Conservation (phyloP, 2,888 invertebrate genomes). For the Ochropleura leucogaster region DNA sequence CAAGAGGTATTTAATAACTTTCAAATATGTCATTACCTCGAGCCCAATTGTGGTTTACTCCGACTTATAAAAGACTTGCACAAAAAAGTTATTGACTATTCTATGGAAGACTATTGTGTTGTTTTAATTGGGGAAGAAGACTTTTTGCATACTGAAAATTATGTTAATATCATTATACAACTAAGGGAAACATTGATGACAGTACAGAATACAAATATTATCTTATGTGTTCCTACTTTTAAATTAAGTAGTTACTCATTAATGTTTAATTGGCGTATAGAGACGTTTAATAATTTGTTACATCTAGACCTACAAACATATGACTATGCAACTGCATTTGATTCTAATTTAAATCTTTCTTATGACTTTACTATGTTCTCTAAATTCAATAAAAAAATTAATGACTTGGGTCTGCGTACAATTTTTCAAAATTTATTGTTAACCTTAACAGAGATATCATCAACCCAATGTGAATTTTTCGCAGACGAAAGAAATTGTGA, state of each 20-base stretch:
- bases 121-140: too few relatives aligned
- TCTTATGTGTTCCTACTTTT: not conserved
- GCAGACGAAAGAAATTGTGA: too few relatives aligned
- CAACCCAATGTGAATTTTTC: too few relatives aligned
- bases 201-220: too few relatives aligned
- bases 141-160: too few relatives aligned
- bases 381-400: not conserved
- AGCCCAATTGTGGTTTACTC: not conserved
- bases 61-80: not conserved
- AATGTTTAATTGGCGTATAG: not conserved
- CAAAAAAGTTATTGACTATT: too few relatives aligned
- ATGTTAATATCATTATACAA: too few relatives aligned
- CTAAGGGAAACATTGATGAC: too few relatives aligned
- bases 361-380: slow-evolving; percentile 1
- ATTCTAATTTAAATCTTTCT: not conserved
- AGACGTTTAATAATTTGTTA: not conserved
- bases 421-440: not conserved
- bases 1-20: not conserved
- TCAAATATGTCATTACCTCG: not conserved
- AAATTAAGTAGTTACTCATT: not conserved
- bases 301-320: not conserved
- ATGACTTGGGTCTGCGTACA: not conserved
- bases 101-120: too few relatives aligned
- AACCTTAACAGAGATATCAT: too few relatives aligned
- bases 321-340: not conserved